Percentiles rank a stretch among this genome's conserved stretches.
These are phyloP conservation scores for Sarcophaga subvicina DNA, from an alignment of 2,888 invertebrate genomes.

Conservation along the genomic window DNA sequence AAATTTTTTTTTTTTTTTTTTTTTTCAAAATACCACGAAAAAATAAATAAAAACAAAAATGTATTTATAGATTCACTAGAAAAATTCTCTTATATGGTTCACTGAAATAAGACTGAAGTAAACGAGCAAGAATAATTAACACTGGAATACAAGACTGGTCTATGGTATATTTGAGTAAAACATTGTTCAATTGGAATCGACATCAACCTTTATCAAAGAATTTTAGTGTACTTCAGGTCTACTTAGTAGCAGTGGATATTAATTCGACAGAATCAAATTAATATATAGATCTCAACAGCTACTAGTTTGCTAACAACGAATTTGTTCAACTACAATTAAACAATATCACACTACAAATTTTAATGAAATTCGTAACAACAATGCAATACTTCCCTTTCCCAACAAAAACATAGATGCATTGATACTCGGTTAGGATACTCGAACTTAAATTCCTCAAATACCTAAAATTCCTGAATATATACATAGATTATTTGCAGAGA, in stretches of 20 bases:
- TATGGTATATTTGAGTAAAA: background rate
- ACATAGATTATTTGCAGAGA: no score
- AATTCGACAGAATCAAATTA: background rate
- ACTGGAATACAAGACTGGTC: background rate
- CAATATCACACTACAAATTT: background rate
- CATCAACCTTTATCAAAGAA: background rate
- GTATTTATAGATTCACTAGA: background rate
- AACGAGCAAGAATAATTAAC: background rate
- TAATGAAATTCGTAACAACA: background rate
- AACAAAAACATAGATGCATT: background rate
- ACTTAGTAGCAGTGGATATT: background rate
- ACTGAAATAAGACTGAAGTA: background rate
- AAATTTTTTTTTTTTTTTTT: background rate
- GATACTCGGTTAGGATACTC: conserved; percentile 13
- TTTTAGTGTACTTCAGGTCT: background rate
- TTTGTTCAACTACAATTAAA: background rate
- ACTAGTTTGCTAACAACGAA: background rate
- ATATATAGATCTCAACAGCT: background rate
- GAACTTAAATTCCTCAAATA: background rate
- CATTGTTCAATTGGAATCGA: background rate
- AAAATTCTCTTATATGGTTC: background rate
- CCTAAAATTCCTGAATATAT: background rate
- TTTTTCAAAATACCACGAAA: background rate
- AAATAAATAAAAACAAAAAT: background rate
- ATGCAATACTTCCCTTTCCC: background rate